Percentiles rank a stretch among this genome's conserved stretches.
Conservation (phyloP, 2,113 vertebrate genomes). For the Chiloscyllium plagiosum region DNA sequence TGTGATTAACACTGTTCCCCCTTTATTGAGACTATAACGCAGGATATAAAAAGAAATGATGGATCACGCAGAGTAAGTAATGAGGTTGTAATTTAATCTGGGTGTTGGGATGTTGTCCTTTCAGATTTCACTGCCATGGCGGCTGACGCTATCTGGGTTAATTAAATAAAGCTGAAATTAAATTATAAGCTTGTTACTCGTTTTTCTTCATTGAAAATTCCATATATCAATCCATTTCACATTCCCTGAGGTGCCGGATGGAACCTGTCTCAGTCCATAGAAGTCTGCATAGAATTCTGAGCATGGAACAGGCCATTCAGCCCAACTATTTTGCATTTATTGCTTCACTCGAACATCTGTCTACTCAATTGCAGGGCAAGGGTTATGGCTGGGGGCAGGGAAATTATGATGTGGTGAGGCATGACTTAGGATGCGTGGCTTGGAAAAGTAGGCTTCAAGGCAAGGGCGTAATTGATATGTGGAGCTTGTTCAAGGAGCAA, state of each 20-base stretch:
- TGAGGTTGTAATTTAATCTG: slow-evolving; percentile 13
- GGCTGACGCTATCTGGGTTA: neutral
- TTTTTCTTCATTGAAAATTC: neutral
- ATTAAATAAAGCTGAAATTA: slow-evolving; percentile 8
- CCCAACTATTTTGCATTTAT: neutral
- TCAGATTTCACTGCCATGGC: neutral
- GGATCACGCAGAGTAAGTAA: neutral
- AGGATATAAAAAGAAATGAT: slow-evolving; percentile 21
- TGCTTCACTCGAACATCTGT: neutral
- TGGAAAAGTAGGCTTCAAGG: too few species aligned
- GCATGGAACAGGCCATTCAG: neutral
- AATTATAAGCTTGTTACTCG: neutral
- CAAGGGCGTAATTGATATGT: too few species aligned
- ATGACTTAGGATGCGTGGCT: too few species aligned
- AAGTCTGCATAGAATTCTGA: neutral
- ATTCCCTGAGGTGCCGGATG: neutral
- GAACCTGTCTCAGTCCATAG: neutral
- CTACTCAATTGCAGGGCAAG: too few species aligned
- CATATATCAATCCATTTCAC: neutral
- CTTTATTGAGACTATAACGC: slow-evolving; percentile 2
- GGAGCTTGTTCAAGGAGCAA: too few species aligned
- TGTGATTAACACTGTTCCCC: neutral
- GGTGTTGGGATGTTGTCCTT: neutral
- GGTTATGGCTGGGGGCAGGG: too few species aligned
- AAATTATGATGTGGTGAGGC: too few species aligned